Evolutionary conservation across 2,888 invertebrate species (phyloP).

Genomic region (Saturnia pavonia): DNA sequence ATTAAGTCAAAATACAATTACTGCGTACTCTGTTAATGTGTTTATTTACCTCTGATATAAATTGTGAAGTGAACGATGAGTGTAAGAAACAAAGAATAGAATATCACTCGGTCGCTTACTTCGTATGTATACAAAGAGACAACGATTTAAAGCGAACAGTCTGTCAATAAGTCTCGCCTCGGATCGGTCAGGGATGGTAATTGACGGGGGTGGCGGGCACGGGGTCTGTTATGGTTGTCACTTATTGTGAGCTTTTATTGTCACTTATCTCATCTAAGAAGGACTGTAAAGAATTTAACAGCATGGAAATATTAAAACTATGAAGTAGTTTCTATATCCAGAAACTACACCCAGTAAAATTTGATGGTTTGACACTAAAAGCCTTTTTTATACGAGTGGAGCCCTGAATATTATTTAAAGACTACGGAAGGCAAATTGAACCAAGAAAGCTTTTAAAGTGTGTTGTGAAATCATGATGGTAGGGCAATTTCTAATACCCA

Average conservation of each 20-base stretch:
- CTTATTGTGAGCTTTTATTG: neutral
- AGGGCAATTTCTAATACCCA: no score
- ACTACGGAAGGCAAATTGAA: neutral
- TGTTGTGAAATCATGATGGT: no score
- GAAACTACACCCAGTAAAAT: neutral
- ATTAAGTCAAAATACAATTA: no score
- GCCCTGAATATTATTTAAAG: neutral
- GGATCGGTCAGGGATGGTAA: slow-evolving; percentile 78
- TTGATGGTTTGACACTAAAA: neutral
- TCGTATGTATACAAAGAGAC: slow-evolving; percentile 50
- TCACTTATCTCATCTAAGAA: neutral
- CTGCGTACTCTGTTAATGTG: neutral
- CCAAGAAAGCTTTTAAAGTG: neutral
- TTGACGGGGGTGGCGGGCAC: slow-evolving; percentile 71
- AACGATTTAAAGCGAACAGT: slow-evolving; percentile 63
- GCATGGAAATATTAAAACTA: neutral
- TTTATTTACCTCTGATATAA: neutral
- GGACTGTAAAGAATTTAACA: neutral
- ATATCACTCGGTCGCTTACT: slow-evolving; percentile 32
- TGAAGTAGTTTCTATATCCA: neutral
- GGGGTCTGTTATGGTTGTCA: slow-evolving; percentile 55
- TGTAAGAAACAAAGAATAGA: slow-evolving; percentile 23
- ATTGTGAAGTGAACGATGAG: neutral
- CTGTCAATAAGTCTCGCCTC: slow-evolving; percentile 79
- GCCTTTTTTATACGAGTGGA: neutral